Evolutionary conservation across 2,113 vertebrate genomes (phyloP).

Genomic region (Jacana jacana): DNA sequence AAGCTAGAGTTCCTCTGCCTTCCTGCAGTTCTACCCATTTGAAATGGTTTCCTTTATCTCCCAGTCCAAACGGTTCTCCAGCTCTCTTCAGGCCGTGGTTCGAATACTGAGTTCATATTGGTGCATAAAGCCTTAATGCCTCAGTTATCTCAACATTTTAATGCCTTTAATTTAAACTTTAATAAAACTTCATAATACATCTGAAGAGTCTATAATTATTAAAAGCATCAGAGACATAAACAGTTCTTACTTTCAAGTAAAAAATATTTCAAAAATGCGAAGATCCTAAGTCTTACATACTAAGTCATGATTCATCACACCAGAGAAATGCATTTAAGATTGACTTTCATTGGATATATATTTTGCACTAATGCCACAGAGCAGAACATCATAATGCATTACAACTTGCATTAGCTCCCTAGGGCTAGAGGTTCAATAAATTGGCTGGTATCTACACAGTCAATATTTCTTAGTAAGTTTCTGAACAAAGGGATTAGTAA

Average conservation of each 20-base stretch:
- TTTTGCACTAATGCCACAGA: neutral
- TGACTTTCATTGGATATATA: neutral
- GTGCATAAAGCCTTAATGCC: neutral
- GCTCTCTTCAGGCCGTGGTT: neutral
- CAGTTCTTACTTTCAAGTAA: neutral
- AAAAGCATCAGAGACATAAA: neutral
- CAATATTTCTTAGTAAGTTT: conserved; percentile 35
- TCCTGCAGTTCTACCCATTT: neutral
- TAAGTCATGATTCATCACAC: neutral
- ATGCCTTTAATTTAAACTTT: neutral
- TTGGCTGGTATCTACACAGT: conserved; percentile 14
- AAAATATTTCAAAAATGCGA: neutral
- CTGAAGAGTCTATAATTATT: neutral
- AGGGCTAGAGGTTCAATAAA: conserved; percentile 33
- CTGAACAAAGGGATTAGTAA: conserved; percentile 33
- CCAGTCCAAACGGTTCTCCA: neutral
- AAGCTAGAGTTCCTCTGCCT: neutral
- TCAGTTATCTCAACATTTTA: neutral
- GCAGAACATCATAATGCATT: conserved; percentile 7
- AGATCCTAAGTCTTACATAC: neutral
- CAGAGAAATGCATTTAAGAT: conserved; percentile 20
- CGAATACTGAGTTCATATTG: neutral
- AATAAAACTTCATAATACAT: neutral
- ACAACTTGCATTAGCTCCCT: neutral
- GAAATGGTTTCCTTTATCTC: neutral